Evolutionary conservation across 2,888 invertebrate species (phyloP), one percentile per base, ranked within the genome.

Genomic region (Taphrorychus bicolor): DNA sequence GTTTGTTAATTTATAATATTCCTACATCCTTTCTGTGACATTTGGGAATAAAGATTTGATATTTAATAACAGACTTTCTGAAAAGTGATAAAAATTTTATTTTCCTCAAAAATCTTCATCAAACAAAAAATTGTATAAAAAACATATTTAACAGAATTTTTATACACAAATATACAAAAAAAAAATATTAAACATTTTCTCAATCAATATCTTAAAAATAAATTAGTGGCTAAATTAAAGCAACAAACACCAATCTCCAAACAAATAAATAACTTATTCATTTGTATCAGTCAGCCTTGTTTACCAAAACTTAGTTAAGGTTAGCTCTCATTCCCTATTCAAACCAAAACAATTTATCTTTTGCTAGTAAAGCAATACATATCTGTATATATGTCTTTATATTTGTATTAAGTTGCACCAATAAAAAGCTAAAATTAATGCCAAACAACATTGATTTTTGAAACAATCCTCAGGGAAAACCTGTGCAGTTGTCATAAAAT

Each of bases 11-110:
- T n/a, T n/a, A n/a, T n/a, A n/a, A n/a, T n/a, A n/a, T n/a, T n/a
- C n/a, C n/a, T n/a, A n/a, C n/a, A n/a, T n/a, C n/a, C n/a, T n/a
- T n/a, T n/a, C n/a, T n/a, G n/a, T n/a, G n/a, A n/a, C n/a, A n/a
- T n/a, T n/a, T n/a, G n/a, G n/a, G n/a, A n/a, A n/a, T n/a, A n/a
- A n/a, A n/a, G n/a, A n/a, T n/a, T n/a, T n/a, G n/a, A n/a, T n/a
- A n/a, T n/a, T n/a, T n/a, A 32, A 32, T 9, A 32, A 32, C 7
- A 32, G 9, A 1, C 32, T 9, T 32, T 32, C 16, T 4, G 45
- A 56, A 58, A 66, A 60, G 52, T 63, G 57, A 63, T 63, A 63
- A 63, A 63, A 63, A 63, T 57, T 57, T 63, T 63, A 54, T 54
- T 63, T 57, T 40, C 7, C 7, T 45, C 18, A 45, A 17, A 45